A percentile compares a stretch with the other conserved stretches of the same genome.
These are phyloP conservation scores for Drosophila bifasciata DNA, from an alignment of 1,140 invertebrate genomes.

Conservation along the genomic window DNA sequence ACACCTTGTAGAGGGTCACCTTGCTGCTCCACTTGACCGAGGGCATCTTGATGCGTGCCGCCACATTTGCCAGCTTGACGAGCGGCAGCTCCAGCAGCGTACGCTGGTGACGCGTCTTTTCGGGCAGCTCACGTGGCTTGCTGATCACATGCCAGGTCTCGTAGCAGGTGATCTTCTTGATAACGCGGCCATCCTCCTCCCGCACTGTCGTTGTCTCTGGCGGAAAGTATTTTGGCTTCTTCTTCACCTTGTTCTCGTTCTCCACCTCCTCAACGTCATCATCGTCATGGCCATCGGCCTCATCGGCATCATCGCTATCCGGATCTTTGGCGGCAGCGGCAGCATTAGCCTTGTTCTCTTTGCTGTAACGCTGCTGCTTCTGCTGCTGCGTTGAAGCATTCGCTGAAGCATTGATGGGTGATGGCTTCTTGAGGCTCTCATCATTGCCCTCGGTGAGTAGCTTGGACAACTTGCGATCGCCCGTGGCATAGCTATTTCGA, in stretches of 20 bases:
- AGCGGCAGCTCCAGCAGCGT: slow-evolving; percentile 73
- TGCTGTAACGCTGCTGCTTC: slow-evolving; percentile 17
- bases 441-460: slow-evolving; percentile 47
- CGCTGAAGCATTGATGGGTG: slow-evolving; percentile 34
- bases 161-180: slow-evolving; percentile 83
- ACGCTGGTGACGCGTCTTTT: slow-evolving; percentile 54
- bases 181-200: slow-evolving; percentile 78
- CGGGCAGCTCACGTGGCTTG: slow-evolving; percentile 35
- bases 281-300: background rate
- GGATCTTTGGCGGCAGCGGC: background rate
- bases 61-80: slow-evolving; percentile 74
- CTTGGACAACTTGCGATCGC: slow-evolving; percentile 55
- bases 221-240: slow-evolving; percentile 55
- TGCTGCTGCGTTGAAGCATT: too few species aligned
- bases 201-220: slow-evolving; percentile 74
- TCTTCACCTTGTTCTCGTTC: slow-evolving; percentile 1
- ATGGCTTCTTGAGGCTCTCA: slow-evolving; percentile 64
- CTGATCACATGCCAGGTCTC: slow-evolving; percentile 83
- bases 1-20: slow-evolving; percentile 76
- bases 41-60: slow-evolving; percentile 61
- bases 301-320: background rate
- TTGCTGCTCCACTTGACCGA: slow-evolving; percentile 72
- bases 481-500: slow-evolving; percentile 24
- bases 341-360: slow-evolving; percentile 27
- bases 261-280: background rate